Base-by-base conservation (phyloP, 2,797 vertebrate genomes). In the Thaleichthys pacificus region DNA sequence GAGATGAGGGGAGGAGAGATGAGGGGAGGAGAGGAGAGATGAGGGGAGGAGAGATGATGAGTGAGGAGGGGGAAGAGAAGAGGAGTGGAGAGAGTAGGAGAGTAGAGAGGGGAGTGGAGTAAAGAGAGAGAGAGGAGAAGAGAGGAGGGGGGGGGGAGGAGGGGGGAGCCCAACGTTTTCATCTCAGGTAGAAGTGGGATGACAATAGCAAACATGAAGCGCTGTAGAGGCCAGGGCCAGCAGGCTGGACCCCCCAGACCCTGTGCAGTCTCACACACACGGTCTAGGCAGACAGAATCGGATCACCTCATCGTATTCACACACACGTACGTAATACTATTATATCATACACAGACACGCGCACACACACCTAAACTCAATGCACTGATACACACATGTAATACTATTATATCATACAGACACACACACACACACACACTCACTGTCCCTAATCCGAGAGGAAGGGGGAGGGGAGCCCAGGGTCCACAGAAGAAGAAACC, bases 401-500 rank as follows among this genome's bases (percentile, higher is more conserved):
- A 35, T 35, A 35, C 32, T 35, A 35, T 35, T 35, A 35, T 35
- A 35, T 35, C 51, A 54, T 8, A 6, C 51, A n/a, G 5, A 54
- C 15, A 54, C 15, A 51, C 49, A 51, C 49, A 51, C 49, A 51
- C 49, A 51, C 49, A 51, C 1, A 51, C 49, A 12, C 38, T 12
- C 51, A 19, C 2, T 54, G 19, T 54, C 17, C 51, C 51, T 54
- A 19, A 54, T 54, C 51, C 17, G 76, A 70, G 66, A 63, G 66
- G 72, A 35, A 61, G 14, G 21, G 35, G 21, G 68, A 17, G 62
- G 62, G 71, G 47, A 51, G 28, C 61, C 66, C 66, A 75, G 75
- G 71, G 69, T 83, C 75, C 72, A 77, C 75, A 84, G 70, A 81
- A 69, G 70, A 81, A 69, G 61, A 75, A 78, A 79, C 70, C 66